phyloP scores from a whole-genome alignment of 2,797 vertebrate genomes.

The Aldrovandia affinis region DNA sequence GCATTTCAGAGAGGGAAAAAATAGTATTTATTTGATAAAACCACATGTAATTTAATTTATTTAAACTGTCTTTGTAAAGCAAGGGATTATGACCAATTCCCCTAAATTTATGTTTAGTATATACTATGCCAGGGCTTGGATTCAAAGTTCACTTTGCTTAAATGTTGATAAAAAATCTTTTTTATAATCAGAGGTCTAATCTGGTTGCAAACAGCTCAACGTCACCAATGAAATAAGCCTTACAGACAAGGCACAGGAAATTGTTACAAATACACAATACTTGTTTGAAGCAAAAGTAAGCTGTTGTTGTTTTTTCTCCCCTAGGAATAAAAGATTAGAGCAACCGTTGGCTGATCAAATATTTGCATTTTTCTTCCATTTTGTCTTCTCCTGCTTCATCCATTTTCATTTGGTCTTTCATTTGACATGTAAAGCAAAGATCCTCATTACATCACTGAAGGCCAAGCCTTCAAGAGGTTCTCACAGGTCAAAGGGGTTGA shows the following conservation, averaged over 20 bases:
- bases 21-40: neutral
- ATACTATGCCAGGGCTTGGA: neutral
- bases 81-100: neutral
- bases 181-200: neutral
- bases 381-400: constrained; percentile 37
- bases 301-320: neutral
- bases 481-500: constrained; percentile 64
- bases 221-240: neutral
- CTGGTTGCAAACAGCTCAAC: neutral
- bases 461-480: constrained; percentile 50
- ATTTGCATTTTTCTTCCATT: constrained; percentile 7
- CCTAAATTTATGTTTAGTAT: neutral
- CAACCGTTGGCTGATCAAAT: neutral
- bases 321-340: neutral
- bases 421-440: constrained; percentile 42
- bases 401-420: constrained; percentile 53
- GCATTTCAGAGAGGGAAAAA: neutral
- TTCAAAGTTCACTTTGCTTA: neutral
- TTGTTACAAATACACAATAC: neutral
- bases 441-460: constrained; percentile 41
- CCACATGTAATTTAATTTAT: neutral
- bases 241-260: neutral
- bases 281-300: neutral
- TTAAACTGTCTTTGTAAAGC: neutral
- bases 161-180: neutral